Conservation (phyloP, 2,888 invertebrate species). For the Eilema caniola region DNA sequence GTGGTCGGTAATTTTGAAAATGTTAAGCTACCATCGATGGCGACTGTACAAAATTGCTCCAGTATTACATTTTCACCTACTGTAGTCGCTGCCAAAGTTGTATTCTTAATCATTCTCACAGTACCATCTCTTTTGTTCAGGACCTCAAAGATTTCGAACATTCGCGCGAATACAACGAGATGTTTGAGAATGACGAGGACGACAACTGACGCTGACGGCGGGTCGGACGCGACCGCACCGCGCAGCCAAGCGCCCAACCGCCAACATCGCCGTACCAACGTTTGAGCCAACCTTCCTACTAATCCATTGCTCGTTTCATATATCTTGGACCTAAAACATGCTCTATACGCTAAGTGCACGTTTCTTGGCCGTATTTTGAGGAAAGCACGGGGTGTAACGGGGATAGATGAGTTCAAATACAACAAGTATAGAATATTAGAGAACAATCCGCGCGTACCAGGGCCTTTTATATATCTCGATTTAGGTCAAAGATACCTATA, state of each 20-base stretch:
- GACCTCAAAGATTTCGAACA: slow-evolving; percentile 83
- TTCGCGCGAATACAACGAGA: slow-evolving; percentile 81
- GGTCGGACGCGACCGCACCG: slow-evolving; percentile 24
- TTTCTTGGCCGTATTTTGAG: too few relatives aligned
- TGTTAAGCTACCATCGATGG: too few relatives aligned
- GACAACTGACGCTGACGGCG: slow-evolving; percentile 72
- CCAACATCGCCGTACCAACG: slow-evolving; percentile 31
- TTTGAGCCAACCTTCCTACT: slow-evolving; percentile 12
- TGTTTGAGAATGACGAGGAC: slow-evolving; percentile 85
- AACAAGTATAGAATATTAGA: too few relatives aligned
- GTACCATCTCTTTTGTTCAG: slow-evolving; percentile 71
- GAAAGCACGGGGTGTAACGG: too few relatives aligned
- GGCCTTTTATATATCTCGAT: too few relatives aligned
- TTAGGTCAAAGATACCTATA: too few relatives aligned
- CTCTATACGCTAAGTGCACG: too few relatives aligned
- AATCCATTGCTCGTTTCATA: too few relatives aligned
- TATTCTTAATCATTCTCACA: slow-evolving; percentile 78
- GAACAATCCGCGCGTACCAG: too few relatives aligned
- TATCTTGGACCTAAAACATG: too few relatives aligned
- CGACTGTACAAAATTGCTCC: background rate
- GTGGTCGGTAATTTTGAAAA: too few relatives aligned
- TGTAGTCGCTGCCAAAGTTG: slow-evolving; percentile 54
- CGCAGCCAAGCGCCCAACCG: slow-evolving; percentile 23
- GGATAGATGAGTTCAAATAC: too few relatives aligned
- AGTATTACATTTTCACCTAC: background rate